Base-by-base conservation (phyloP, 2,113 vertebrate genomes). In the Leiothrix lutea region DNA sequence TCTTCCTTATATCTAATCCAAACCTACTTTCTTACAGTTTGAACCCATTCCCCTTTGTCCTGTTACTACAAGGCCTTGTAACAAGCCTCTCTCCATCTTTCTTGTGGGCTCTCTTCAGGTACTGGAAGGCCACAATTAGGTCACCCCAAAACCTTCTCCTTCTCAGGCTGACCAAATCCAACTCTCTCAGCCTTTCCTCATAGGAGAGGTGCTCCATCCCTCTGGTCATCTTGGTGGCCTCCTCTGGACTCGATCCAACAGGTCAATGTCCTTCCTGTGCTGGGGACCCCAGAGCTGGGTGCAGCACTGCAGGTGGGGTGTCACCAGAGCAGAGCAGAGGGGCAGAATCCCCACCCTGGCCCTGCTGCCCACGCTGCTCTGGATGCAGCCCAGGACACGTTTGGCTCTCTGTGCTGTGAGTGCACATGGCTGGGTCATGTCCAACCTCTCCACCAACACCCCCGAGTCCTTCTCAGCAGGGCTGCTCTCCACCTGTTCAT, bases 161-260 rank as follows among this genome's bases (percentile, higher is more conserved):
- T 69, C 19, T 26, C 47, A 61, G 23, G 28, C 23, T 78, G 38
- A 69, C 16, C 73, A 54, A 45, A 13, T 33, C 20, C 8, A 78
- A 5, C 4, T 78, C 14, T 69, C 23, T 69, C 36, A 45, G 73
- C 38, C 33, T 61, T 53, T 4, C 28, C 24, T 61, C 24, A 24
- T 0, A 70, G 47, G 12, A 38, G 47, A 45, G 4, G 19, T 69
- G 12, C 4, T 53, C 38, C 14, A 45, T 15, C 28, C 47, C 47
- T 69, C 26, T 38, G 2, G 25, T 45, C 7, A 33, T 6, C 38
- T 15, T 69, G 33, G 12, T 69, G 45, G 53, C 58, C 54, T 33
- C 5, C 53, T 60, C 45, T 67, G 53, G 25, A 26, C 44, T 77
- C 0, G 0, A 1, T 58, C 2, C 44, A 26, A 4, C 8, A 26